Base-by-base conservation (phyloP, 2,888 invertebrate species). In the Volucella zonaria region DNA sequence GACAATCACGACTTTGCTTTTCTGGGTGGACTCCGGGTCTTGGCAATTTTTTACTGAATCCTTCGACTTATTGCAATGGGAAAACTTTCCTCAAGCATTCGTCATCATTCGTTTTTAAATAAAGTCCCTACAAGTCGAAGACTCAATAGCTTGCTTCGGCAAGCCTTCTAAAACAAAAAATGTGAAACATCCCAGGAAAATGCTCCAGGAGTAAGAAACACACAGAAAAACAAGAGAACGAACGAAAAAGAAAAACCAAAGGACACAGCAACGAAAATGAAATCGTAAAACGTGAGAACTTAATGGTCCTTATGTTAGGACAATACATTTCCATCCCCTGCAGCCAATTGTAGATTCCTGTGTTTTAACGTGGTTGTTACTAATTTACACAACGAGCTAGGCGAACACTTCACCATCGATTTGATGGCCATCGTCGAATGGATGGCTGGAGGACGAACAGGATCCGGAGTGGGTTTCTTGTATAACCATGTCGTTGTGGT, bases 261-360 rank as follows among this genome's bases (percentile, higher is more conserved):
- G 68, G 54, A 47, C 64, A 47, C 51, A 61, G 54, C 54, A 73
- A 64, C 67, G 67, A 88, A 88, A 88, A 88, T 88, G 88, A 87
- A 88, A 88, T 88, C 87, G 88, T 87, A 87, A 88, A 87, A 87
- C 87, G 87, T 86, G 87, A 86, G 86, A 87, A 88, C 88, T 88
- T 88, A 88, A 88, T 88, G 88, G 88, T 88, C 87, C 88, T 88
- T 88, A 88, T 86, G 88, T 81, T 77, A 81, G 85, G 77, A 81
- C 85, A 85, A 85, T 85, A 81, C 81, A 85, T 81, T 85, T 77
- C 73, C 76, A 71, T 73, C 61, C 76, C 68, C 75, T 64, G 58
- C 54, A 77, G 85, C 81, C 85, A 85, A 85, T 85, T 85, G 85
- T 81, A 81, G 85, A 85, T 68, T 85, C 76, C 76, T 67, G 67